Evolutionary conservation across 2,888 invertebrate genomes (phyloP), one percentile per base, ranked within the genome.

Genomic region (Hirudinaria manillensis): DNA sequence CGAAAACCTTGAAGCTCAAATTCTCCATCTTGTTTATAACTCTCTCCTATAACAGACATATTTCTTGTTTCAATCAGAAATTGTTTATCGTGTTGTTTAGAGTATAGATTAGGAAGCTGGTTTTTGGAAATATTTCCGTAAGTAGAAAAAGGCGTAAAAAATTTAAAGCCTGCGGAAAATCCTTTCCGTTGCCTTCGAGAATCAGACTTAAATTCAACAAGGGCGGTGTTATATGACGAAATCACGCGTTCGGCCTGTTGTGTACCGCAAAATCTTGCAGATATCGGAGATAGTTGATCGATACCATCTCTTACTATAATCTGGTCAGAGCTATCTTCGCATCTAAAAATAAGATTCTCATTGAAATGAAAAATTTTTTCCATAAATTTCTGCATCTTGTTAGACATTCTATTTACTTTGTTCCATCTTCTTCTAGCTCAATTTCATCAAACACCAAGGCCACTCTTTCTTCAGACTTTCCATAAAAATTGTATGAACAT

Each of bases 401-500:
- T 45, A 45, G 45, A 27, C n/a, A 7, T 34, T 66, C n/a, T 24
- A 65, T 73, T 55, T 36, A 67, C 75, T 68, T 75, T 70, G 68
- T 68, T 29, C 78, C 78, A 51, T 78, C 76, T 34, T 65, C 65
- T 72, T 82, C 82, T 21, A 85, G 80, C 61, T 83, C 82, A 65
- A 85, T 82, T 76, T 82, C 82, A 76, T 81, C 79, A 76, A 85
- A 68, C 16, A 68, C 13, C 29, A 68, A 68, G 68, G 68, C 68
- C 32, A 68, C 68, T 76, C 80, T 80, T 77, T 86, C 85, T 21
- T 82, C 80, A 32, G 80, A 77, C 55, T 79, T 80, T 55, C 84
- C 86, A 68, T 80, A 79, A 80, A 87, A 86, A 70, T 83, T 81
- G 78, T 85, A 87, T 73, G 82, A 82, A 79, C 86, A 87, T 75